Evolutionary conservation across 2,888 invertebrate species (phyloP).

Genomic region (Toxonevra muliebris): DNA sequence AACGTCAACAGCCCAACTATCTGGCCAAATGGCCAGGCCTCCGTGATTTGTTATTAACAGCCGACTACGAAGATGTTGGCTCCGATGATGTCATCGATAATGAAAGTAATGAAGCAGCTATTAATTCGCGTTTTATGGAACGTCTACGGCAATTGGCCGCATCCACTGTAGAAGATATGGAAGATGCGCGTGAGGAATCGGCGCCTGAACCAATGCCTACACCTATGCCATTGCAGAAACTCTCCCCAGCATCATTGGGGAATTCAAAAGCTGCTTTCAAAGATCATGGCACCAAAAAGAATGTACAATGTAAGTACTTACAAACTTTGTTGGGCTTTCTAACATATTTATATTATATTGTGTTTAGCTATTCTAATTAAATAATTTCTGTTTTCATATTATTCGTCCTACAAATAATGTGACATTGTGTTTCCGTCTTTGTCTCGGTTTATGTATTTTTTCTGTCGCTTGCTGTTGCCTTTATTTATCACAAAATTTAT

Average conservation of each 20-base stretch:
- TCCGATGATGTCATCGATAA: conserved; percentile 6
- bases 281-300: conserved; percentile 60
- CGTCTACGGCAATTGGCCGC: conserved; percentile 48
- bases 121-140: conserved; percentile 45
- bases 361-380: neutral
- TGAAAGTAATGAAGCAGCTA: conserved; percentile 33
- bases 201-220: conserved; percentile 37
- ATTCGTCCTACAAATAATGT: neutral
- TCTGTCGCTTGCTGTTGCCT: neutral
- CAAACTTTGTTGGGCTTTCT: neutral
- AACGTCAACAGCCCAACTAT: conserved; percentile 46
- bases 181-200: conserved; percentile 28
- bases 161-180: conserved; percentile 32
- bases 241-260: conserved; percentile 28
- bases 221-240: conserved; percentile 49
- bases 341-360: neutral
- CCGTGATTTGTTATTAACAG: conserved; percentile 49
- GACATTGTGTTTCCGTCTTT: neutral
- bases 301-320: conserved; percentile 59
- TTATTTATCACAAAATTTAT: conserved; percentile 19
- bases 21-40: conserved; percentile 57
- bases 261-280: conserved; percentile 42
- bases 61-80: conserved; percentile 53
- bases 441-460: neutral
- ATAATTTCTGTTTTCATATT: neutral